Base-by-base conservation (phyloP, 2,797 vertebrate species). In the Sebastes umbrosus region DNA sequence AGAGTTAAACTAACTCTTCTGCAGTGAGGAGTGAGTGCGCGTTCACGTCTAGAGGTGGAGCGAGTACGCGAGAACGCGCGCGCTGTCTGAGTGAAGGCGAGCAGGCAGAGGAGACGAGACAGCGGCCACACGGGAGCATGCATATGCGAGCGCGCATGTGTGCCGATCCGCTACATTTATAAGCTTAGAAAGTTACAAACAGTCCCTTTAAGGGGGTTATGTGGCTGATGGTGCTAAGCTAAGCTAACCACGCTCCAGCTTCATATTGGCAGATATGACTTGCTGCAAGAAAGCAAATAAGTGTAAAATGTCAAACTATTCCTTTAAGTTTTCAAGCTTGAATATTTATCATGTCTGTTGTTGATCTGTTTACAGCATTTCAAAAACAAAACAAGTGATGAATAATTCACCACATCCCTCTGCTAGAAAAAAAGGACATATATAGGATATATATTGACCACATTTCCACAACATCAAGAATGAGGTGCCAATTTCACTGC, bases 401-500 rank as follows among this genome's bases (percentile, higher is more conserved):
- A 11, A 12, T n/a, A 57, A 71, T 65, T 20, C 22, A 69, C 50
- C 27, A 77, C 12, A 73, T 0, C 31, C 4, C 65, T 59, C 50
- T 60, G 39, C 14, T 31, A 69, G 70, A 9, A 50, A 72, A 13
- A 25, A 6, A 31, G 55, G 43, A 50, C 43, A 50, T 50, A 50
- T 50, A 8, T 20, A 50, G 43, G 16, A 50, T 20, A 50, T 50
- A 77, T 3, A 25, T 1, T 64, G 39, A 77, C 62, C 39, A 79
- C 18, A 71, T 74, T 54, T 87, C 24, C 65, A 88, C 24, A 82
- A 50, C 55, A 65, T 73, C 31, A 64, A 29, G 34, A 80, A 54
- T 34, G 25, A 91, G 78, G 91, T 94, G 93, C 93, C 93, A 64
- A 95, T 91, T 88, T 83, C 65, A 34, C 64, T 81, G 64, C 70